Percentiles rank a stretch among this genome's conserved stretches.
Conservation (phyloP, 1,140 invertebrate species). For the Drosophila lini region DNA sequence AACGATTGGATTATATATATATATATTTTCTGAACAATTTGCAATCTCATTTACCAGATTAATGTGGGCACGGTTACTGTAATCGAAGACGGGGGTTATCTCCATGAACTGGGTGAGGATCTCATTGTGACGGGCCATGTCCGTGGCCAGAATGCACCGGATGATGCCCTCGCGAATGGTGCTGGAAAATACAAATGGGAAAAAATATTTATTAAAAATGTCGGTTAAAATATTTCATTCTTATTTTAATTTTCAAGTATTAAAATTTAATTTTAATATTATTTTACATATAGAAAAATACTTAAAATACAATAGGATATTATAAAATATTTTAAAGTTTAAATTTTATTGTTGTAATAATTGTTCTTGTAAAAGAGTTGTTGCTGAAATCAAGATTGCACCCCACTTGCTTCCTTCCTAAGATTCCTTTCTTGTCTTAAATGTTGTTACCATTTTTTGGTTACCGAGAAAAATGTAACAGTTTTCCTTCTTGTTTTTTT, state of each 20-base stretch:
- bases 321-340: too few species aligned
- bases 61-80: conserved; percentile 90
- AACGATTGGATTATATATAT: too few species aligned
- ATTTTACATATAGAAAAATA: too few species aligned
- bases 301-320: too few species aligned
- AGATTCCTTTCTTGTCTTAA: neutral
- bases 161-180: conserved; percentile 92
- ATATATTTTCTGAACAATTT: neutral
- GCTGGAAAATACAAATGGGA: conserved; percentile 67
- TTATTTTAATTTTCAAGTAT: too few species aligned
- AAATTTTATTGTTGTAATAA: too few species aligned
- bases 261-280: too few species aligned
- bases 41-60: conserved; percentile 89
- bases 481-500: neutral
- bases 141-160: conserved; percentile 93
- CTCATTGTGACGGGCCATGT: conserved; percentile 95
- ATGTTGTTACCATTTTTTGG: neutral
- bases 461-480: neutral
- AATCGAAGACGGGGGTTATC: conserved; percentile 90
- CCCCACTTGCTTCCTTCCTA: too few species aligned
- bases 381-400: too few species aligned
- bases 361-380: too few species aligned
- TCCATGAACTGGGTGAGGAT: conserved; percentile 92
- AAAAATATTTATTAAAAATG: too few species aligned
- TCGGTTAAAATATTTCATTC: too few species aligned